Conservation (phyloP, 2,888 invertebrate species). For the Eulithis prunata region DNA sequence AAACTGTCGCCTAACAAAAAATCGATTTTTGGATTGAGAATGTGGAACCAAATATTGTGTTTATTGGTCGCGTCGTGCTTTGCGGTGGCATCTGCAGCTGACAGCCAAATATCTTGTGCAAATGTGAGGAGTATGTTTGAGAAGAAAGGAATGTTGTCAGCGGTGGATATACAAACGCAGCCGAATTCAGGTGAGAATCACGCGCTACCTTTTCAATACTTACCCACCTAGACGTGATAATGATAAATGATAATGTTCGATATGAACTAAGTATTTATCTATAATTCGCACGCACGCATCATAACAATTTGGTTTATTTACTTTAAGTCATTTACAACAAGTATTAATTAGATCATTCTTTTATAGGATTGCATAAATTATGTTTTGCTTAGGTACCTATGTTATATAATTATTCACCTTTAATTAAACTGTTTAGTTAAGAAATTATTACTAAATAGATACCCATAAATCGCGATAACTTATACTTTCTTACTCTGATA, state of each 20-base stretch:
- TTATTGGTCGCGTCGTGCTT: constrained; percentile 73
- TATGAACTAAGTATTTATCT: constrained; percentile 37
- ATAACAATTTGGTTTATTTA: constrained; percentile 19
- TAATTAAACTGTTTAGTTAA: no score
- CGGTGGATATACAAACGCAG: constrained; percentile 76
- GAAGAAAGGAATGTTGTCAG: constrained; percentile 78
- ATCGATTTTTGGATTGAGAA: constrained; percentile 82
- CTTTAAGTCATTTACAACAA: background rate
- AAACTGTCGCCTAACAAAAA: constrained; percentile 80
- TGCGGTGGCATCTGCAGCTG: constrained; percentile 60
- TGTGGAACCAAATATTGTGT: constrained; percentile 77
- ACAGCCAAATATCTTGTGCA: constrained; percentile 76
- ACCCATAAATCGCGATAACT: no score
- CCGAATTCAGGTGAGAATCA: constrained; percentile 82
- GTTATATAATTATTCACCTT: no score
- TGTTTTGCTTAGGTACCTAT: no score
- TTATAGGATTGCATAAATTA: no score
- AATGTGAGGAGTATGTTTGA: constrained; percentile 79
- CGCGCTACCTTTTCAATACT: constrained; percentile 50
- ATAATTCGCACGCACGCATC: background rate
- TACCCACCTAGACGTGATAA: constrained; percentile 52
- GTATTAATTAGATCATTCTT: background rate
- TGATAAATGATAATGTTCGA: constrained; percentile 62
- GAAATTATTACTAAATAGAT: no score
- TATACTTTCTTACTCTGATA: no score